phyloP scores from a whole-genome alignment of 2,797 vertebrate species.

The Cyprinodon diabolis region DNA sequence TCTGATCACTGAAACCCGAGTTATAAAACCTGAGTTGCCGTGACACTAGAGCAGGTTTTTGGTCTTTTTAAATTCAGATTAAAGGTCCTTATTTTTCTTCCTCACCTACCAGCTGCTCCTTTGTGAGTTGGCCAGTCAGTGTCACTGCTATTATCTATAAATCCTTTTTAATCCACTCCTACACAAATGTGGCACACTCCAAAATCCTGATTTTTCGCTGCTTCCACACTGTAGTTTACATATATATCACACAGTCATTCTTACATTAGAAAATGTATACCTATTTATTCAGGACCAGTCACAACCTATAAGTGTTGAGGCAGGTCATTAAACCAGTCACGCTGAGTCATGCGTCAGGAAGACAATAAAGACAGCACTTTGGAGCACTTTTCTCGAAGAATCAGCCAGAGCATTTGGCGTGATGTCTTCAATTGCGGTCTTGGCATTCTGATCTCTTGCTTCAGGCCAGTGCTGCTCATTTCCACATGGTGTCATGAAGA shows the following conservation, averaged over 20 bases:
- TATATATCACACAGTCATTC: slow-evolving; percentile 3
- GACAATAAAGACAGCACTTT: slow-evolving; percentile 7
- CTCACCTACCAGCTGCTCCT: slow-evolving; percentile 21
- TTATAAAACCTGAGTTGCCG: background rate
- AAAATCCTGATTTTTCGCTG: background rate
- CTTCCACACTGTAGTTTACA: background rate
- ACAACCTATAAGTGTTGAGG: slow-evolving; percentile 16
- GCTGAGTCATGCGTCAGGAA: slow-evolving; percentile 16
- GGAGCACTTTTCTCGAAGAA: slow-evolving; percentile 15
- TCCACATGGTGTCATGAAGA: slow-evolving; percentile 20
- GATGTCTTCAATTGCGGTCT: slow-evolving; percentile 24
- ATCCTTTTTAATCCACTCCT: slow-evolving; percentile 4
- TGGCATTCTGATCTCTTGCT: slow-evolving; percentile 24
- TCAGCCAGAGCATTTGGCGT: slow-evolving; percentile 9
- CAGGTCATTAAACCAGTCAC: slow-evolving; percentile 13
- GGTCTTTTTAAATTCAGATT: slow-evolving; percentile 34
- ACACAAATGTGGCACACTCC: slow-evolving; percentile 7
- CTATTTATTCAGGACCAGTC: slow-evolving; percentile 10
- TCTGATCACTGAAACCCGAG: background rate
- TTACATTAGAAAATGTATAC: background rate
- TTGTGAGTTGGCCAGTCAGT: background rate
- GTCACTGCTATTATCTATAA: slow-evolving; percentile 14
- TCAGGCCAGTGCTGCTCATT: slow-evolving; percentile 27
- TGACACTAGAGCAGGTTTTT: background rate
- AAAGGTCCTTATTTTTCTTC: slow-evolving; percentile 28